These are phyloP conservation scores for Drosophila takahashii DNA, from an alignment of 1,140 invertebrate genomes.

Conservation along the genomic window DNA sequence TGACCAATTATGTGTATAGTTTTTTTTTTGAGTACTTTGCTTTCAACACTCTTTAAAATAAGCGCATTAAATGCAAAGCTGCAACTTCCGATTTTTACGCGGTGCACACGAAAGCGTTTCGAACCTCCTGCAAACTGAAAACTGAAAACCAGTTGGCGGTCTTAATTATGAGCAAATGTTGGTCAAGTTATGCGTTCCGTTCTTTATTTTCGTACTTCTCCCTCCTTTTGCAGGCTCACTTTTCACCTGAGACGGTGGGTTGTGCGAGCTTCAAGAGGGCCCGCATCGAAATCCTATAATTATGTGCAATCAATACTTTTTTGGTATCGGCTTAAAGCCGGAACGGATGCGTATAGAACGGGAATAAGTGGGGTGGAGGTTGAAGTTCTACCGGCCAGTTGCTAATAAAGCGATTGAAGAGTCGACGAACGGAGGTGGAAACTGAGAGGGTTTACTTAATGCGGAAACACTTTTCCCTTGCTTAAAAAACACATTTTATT, in stretches of 20 bases:
- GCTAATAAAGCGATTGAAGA: constrained; percentile 67
- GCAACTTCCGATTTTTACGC: constrained; percentile 77
- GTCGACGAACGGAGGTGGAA: background rate
- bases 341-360: constrained; percentile 55
- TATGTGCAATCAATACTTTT: constrained; percentile 82
- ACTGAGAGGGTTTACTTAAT: constrained; percentile 13
- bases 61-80: constrained; percentile 76
- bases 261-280: constrained; percentile 9
- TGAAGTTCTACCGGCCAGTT: background rate
- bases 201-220: constrained; percentile 35
- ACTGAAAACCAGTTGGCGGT: constrained; percentile 68
- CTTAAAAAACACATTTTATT: background rate
- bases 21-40: constrained; percentile 38
- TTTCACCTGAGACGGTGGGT: constrained; percentile 53
- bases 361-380: constrained; percentile 3
- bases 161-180: constrained; percentile 76
- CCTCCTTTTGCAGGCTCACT: constrained; percentile 36
- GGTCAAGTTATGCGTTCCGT: constrained; percentile 55
- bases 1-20: constrained; percentile 16
- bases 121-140: constrained; percentile 20
- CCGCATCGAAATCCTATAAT: constrained; percentile 71
- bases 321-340: constrained; percentile 60
- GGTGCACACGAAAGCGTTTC: constrained; percentile 48
- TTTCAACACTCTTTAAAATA: constrained; percentile 81
- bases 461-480: constrained; percentile 26